Evolutionary conservation across 2,888 invertebrate genomes (phyloP).

Genomic region (Ophion ellenae): DNA sequence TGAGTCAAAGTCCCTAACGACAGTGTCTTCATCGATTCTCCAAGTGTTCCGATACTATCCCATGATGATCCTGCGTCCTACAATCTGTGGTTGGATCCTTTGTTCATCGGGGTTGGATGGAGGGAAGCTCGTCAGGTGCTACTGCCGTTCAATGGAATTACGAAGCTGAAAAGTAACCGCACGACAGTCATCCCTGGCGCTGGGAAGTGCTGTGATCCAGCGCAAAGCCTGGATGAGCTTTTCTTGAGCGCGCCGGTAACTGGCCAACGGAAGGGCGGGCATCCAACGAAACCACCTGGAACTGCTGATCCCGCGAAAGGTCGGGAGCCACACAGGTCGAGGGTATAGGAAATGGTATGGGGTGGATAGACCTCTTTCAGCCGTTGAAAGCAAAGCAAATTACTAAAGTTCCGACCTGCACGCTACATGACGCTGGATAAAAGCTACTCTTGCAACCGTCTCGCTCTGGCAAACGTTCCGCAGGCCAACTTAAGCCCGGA

Average conservation of each 20-base stretch:
- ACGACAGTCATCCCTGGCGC: slow-evolving; percentile 47
- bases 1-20: neutral
- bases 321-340: slow-evolving; percentile 20
- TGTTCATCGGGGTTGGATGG: neutral
- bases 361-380: slow-evolving; percentile 70
- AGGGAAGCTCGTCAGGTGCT: neutral
- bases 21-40: neutral
- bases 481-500: slow-evolving; percentile 55
- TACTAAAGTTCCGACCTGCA: slow-evolving; percentile 68
- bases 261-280: neutral
- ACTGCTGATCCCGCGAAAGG: slow-evolving; percentile 42
- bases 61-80: neutral
- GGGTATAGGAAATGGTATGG: slow-evolving; percentile 33
- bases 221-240: slow-evolving; percentile 57
- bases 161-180: slow-evolving; percentile 60
- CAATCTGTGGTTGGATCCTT: neutral
- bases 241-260: slow-evolving; percentile 39
- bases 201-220: slow-evolving; percentile 41
- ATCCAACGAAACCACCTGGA: slow-evolving; percentile 15
- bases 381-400: slow-evolving; percentile 73
- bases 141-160: slow-evolving; percentile 18
- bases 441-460: slow-evolving; percentile 64
- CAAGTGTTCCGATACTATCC: neutral
- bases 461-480: slow-evolving; percentile 41
- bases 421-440: slow-evolving; percentile 64